Conservation (phyloP, 2,888 invertebrate genomes). For the Zelleria hepariella region DNA sequence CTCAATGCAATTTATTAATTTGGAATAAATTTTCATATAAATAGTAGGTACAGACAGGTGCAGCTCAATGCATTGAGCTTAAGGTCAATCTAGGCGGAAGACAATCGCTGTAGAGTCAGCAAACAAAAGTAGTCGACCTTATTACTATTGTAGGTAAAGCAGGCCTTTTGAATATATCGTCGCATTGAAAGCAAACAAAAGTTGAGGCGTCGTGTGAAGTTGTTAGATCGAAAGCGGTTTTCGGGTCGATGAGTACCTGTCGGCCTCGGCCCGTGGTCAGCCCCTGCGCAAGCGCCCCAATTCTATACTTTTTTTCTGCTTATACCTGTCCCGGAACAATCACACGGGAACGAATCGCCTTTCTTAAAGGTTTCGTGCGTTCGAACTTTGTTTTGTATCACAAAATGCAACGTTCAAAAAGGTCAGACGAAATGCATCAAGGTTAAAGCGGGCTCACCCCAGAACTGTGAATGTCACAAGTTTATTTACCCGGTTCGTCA, state of each 20-base stretch:
- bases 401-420: slow-evolving; percentile 5
- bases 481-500: slow-evolving; percentile 14
- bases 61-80: slow-evolving; percentile 20
- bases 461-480: slow-evolving; percentile 13
- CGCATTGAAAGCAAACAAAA: slow-evolving; percentile 12
- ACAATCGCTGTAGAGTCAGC: slow-evolving; percentile 55
- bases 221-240: slow-evolving; percentile 32
- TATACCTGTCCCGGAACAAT: slow-evolving; percentile 53
- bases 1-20: background rate
- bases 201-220: slow-evolving; percentile 43
- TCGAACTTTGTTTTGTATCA: slow-evolving; percentile 10
- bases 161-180: slow-evolving; percentile 17
- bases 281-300: slow-evolving; percentile 33
- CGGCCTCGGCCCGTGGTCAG: slow-evolving; percentile 34
- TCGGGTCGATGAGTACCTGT: slow-evolving; percentile 52
- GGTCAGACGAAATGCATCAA: slow-evolving; percentile 11
- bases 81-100: slow-evolving; percentile 62
- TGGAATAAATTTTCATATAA: background rate
- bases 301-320: slow-evolving; percentile 37
- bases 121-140: slow-evolving; percentile 52
- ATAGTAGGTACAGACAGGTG: slow-evolving; percentile 10
- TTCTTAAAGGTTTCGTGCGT: slow-evolving; percentile 12
- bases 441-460: slow-evolving; percentile 17
- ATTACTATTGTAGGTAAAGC: slow-evolving; percentile 27
- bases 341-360: slow-evolving; percentile 49